Evolutionary conservation across 2,888 invertebrate species (phyloP).

Genomic region (Eurois occulta): DNA sequence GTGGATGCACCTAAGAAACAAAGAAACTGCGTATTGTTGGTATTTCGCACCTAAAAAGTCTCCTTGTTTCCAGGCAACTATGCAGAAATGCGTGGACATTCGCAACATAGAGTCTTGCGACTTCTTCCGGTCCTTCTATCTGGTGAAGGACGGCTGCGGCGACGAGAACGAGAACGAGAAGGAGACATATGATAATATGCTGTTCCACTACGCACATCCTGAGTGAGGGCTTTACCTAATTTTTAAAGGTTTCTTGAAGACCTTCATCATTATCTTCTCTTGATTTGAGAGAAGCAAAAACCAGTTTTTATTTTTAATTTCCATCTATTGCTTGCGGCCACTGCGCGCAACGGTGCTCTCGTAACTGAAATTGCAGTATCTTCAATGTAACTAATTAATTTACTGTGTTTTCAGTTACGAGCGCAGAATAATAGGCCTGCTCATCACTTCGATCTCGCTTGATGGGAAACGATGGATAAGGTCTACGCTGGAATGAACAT

Average conservation of each 20-base stretch:
- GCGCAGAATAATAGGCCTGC: too few species aligned
- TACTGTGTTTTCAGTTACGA: background rate
- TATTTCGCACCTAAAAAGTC: background rate
- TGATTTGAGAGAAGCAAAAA: background rate
- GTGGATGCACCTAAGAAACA: background rate
- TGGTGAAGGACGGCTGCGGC: constrained; percentile 74
- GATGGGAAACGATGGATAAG: background rate
- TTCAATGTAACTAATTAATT: background rate
- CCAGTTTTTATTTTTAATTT: background rate
- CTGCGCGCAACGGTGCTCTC: background rate
- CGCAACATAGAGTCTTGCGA: constrained; percentile 82
- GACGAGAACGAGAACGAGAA: constrained; percentile 60
- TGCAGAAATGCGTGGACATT: constrained; percentile 83
- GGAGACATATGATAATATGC: constrained; percentile 71
- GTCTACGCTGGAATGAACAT: too few species aligned
- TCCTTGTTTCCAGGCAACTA: constrained; percentile 72
- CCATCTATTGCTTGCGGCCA: background rate
- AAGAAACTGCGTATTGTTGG: background rate
- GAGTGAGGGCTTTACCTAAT: constrained; percentile 63
- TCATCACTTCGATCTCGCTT: background rate
- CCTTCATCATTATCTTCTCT: background rate
- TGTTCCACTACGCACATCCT: constrained; percentile 76
- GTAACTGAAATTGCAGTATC: background rate
- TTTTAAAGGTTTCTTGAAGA: background rate
- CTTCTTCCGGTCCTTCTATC: constrained; percentile 72